Conservation (phyloP, 35 echinoderm and acorn worm species). For the Ptychodera flava region DNA sequence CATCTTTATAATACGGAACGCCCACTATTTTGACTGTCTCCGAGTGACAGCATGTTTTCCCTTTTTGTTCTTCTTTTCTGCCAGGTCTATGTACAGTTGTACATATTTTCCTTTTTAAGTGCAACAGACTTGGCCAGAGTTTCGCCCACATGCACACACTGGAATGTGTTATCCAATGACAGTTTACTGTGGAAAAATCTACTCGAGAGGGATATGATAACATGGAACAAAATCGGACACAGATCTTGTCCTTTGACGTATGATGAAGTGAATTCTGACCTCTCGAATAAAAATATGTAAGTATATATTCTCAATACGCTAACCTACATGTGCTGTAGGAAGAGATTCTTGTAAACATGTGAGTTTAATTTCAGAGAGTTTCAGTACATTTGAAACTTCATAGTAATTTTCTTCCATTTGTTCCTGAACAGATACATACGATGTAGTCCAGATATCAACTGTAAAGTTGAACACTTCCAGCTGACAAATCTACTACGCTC, state of each 20-base stretch:
- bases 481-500: conserved; percentile 69
- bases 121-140: conserved; percentile 54
- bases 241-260: conserved; percentile 50
- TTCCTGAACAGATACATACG: conserved; percentile 64
- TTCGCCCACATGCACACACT: conserved; percentile 40
- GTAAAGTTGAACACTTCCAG: conserved; percentile 33
- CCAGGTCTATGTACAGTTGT: conserved; percentile 63
- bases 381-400: background rate
- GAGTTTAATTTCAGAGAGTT: background rate
- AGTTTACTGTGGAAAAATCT: conserved; percentile 66
- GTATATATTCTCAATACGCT: conserved; percentile 11
- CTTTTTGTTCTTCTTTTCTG: background rate
- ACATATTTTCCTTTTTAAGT: conserved; percentile 68
- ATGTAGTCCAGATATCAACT: conserved; percentile 67
- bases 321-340: too few relatives aligned
- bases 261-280: conserved; percentile 34
- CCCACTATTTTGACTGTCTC: too few relatives aligned
- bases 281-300: conserved; percentile 87
- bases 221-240: conserved; percentile 70
- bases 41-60: background rate
- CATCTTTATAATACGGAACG: too few relatives aligned
- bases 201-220: conserved; percentile 62
- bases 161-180: conserved; percentile 61
- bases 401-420: too few relatives aligned
- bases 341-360: background rate